Evolutionary conservation across 2,888 invertebrate genomes (phyloP), one percentile per base, ranked within the genome.

Genomic region (Kuschelorhynchus macadamiae): DNA sequence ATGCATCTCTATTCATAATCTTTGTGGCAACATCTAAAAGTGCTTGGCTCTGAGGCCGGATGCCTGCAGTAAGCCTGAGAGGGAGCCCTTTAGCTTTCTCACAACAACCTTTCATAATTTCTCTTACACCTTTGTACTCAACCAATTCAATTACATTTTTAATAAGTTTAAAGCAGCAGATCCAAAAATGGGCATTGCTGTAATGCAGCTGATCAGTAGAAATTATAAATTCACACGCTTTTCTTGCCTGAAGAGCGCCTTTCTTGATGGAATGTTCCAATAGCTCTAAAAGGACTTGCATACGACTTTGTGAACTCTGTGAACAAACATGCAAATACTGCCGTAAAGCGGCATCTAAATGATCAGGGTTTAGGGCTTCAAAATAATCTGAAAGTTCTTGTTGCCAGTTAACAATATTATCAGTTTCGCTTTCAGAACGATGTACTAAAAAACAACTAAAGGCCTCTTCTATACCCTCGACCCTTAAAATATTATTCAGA

Each of bases 61-160:
- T 89, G 60, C 92, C 91, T 1, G 94, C 91, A 81, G 94, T 93
- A 55, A 95, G 86, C 75, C 89, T 88, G 3, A 90, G 86, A 1
- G 96, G 95, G 71, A 97, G 88, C 47, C 90, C 89, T 75, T 92
- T 91, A 0, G 94, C 92, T 84, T 95, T 96, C 79, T 97, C 97
- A 76, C 95, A 89, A 77, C 95, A 95, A 3, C 71, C 71, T 59
- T 71, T 95, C 94, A 96, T 94, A 65, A 96, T 93, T 86, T 95
- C 95, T 74, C 95, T 85, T 0, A 96, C 95, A 12, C 95, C 97
- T 85, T 98, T 98, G 81, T 98, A 98, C 83, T 97, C 96, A 0
- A 97, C 97, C 63, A 94, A 92, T 36, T 92, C 92, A 77, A 98
- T 94, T 42, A 96, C 91, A 81, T 90, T 91, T 74, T 92, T 88